Percentiles rank a stretch among this genome's conserved stretches.
phyloP scores from a whole-genome alignment of 2,888 invertebrate species.

The Drosophila anceps region DNA sequence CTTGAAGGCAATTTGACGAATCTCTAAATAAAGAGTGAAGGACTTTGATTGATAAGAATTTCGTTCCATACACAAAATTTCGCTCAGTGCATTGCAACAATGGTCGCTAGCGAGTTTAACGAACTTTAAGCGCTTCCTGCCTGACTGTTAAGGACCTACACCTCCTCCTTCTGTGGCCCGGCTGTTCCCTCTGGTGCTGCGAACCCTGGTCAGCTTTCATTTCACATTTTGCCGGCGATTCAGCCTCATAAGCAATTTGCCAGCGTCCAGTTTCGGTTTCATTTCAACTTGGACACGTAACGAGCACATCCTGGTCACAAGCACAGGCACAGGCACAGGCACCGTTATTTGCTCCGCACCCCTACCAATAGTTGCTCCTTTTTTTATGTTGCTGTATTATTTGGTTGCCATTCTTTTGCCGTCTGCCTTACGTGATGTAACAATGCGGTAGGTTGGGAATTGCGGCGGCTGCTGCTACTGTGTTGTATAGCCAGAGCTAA shows the following conservation, averaged over 20 bases:
- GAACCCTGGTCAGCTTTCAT: slow-evolving; percentile 57
- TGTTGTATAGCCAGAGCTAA: slow-evolving; percentile 45
- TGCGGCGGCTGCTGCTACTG: slow-evolving; percentile 17
- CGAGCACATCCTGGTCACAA: slow-evolving; percentile 57
- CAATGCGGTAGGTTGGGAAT: slow-evolving; percentile 78
- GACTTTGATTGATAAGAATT: not conserved
- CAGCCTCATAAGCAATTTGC: slow-evolving; percentile 59
- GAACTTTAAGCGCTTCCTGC: slow-evolving; percentile 76
- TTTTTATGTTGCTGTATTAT: slow-evolving; percentile 1
- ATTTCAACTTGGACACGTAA: slow-evolving; percentile 67
- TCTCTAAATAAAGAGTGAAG: not conserved
- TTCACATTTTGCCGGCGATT: slow-evolving; percentile 68
- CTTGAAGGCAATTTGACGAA: no score
- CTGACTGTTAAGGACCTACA: slow-evolving; percentile 43
- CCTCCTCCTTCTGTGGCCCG: not conserved
- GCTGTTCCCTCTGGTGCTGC: slow-evolving; percentile 10
- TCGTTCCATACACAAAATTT: not conserved
- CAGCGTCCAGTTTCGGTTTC: slow-evolving; percentile 78
- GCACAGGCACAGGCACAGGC: slow-evolving; percentile 9
- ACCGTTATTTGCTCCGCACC: slow-evolving; percentile 51
- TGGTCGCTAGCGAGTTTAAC: slow-evolving; percentile 72
- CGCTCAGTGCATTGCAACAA: slow-evolving; percentile 46
- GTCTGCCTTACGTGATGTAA: slow-evolving; percentile 73
- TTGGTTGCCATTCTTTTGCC: slow-evolving; percentile 21
- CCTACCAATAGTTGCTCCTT: slow-evolving; percentile 5